Conservation (phyloP, 2,888 invertebrate species). For the Heteropelma amictum region DNA sequence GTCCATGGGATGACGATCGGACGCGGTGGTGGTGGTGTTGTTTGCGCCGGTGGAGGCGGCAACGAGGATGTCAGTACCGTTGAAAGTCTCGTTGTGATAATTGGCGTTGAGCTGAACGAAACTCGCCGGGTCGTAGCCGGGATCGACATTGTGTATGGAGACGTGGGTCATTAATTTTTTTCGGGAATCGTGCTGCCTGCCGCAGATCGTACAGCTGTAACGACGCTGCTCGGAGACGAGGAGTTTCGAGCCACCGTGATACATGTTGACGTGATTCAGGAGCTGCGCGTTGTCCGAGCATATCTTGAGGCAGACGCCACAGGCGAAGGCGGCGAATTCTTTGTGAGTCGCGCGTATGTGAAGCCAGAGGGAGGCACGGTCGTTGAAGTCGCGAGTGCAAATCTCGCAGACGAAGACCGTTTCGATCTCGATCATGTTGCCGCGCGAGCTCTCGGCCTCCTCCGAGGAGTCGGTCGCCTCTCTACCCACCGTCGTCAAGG, state of each 20-base stretch:
- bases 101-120: slow-evolving; percentile 78
- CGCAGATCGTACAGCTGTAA: slow-evolving; percentile 79
- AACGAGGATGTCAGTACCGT: slow-evolving; percentile 68
- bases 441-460: slow-evolving; percentile 68
- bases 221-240: slow-evolving; percentile 74
- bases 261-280: slow-evolving; percentile 79
- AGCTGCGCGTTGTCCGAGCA: slow-evolving; percentile 78
- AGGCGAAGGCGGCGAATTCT: slow-evolving; percentile 79
- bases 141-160: slow-evolving; percentile 79
- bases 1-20: slow-evolving; percentile 68
- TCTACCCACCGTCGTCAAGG: slow-evolving; percentile 63
- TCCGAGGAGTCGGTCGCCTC: slow-evolving; percentile 64
- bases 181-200: slow-evolving; percentile 80
- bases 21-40: too few relatives aligned
- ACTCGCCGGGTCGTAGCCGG: slow-evolving; percentile 78
- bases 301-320: slow-evolving; percentile 80
- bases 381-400: slow-evolving; percentile 78
- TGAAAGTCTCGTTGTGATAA: slow-evolving; percentile 71
- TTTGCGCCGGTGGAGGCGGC: too few relatives aligned
- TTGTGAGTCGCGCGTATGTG: slow-evolving; percentile 80
- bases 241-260: slow-evolving; percentile 77
- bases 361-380: slow-evolving; percentile 79
- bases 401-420: slow-evolving; percentile 79
- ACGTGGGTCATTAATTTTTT: slow-evolving; percentile 80
- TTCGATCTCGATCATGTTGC: slow-evolving; percentile 77